These are phyloP conservation scores for Haemorhous mexicanus DNA, from an alignment of 2,113 vertebrate genomes.

Conservation along the genomic window DNA sequence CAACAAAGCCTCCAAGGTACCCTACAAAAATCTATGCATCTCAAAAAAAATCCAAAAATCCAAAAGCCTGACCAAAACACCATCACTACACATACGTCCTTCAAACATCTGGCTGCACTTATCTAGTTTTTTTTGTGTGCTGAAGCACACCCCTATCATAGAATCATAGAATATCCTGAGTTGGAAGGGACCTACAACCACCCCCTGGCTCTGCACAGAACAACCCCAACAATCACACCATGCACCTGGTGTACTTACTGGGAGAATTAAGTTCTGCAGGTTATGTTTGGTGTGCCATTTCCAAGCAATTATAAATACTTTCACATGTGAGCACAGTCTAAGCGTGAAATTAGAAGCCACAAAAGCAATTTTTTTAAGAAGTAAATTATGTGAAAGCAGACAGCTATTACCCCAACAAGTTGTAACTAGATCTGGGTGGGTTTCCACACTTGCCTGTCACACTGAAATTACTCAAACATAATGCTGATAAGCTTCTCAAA, in stretches of 20 bases:
- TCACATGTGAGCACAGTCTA: neutral
- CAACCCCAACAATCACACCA: neutral
- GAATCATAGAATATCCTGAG: neutral
- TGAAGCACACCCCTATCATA: neutral
- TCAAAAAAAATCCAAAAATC: neutral
- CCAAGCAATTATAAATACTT: neutral
- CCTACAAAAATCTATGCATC: neutral
- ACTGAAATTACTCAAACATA: neutral
- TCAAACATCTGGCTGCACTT: neutral
- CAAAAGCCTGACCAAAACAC: neutral
- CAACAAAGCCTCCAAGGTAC: neutral
- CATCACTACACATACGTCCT: neutral
- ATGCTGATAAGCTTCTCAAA: neutral
- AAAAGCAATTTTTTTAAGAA: neutral
- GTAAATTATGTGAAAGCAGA: neutral
- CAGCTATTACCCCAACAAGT: conserved; percentile 1
- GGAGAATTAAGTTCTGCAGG: neutral
- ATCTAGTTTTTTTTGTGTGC: neutral
- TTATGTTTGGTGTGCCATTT: neutral
- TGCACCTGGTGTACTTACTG: neutral
- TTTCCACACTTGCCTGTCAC: neutral
- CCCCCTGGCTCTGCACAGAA: neutral
- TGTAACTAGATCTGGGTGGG: neutral
- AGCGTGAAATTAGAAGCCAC: neutral
- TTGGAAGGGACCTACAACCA: neutral